Evolutionary conservation across 2,797 vertebrate genomes (phyloP).

Genomic region (Sebastes kiyomatsui): DNA sequence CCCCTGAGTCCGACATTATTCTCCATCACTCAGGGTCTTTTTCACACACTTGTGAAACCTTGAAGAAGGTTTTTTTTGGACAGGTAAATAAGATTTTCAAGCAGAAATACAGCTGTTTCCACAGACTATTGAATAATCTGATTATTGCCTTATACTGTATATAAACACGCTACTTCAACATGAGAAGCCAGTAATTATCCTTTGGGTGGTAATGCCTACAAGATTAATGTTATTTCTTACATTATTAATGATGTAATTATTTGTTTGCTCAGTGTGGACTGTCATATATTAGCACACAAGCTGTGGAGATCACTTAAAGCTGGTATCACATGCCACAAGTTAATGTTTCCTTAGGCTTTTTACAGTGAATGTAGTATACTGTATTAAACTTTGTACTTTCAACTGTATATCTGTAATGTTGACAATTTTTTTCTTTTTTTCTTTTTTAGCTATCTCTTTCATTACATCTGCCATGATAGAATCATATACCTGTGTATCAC

Average conservation of each 20-base stretch:
- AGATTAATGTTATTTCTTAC: neutral
- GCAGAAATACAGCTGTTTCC: neutral
- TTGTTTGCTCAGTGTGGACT: neutral
- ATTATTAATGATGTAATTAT: neutral
- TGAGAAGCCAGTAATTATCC: neutral
- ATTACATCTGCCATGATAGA: slow-evolving; percentile 99
- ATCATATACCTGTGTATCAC: slow-evolving; percentile 99
- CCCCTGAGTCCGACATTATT: neutral
- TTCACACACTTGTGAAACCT: neutral
- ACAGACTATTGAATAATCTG: neutral
- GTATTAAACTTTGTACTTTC: neutral
- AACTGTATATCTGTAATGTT: neutral
- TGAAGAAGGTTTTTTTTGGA: too few relatives aligned
- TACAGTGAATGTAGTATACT: neutral
- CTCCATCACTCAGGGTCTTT: neutral
- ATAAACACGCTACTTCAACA: neutral
- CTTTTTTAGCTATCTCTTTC: slow-evolving; percentile 93
- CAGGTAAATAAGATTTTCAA: neutral
- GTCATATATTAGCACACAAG: neutral
- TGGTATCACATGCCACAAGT: neutral
- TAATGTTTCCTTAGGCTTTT: neutral
- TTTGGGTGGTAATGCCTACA: neutral
- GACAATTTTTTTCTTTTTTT: neutral
- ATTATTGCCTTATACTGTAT: neutral
- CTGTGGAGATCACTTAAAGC: neutral